phyloP scores from a whole-genome alignment of 2,888 invertebrate species.

The Scaptomyza tumidula region DNA sequence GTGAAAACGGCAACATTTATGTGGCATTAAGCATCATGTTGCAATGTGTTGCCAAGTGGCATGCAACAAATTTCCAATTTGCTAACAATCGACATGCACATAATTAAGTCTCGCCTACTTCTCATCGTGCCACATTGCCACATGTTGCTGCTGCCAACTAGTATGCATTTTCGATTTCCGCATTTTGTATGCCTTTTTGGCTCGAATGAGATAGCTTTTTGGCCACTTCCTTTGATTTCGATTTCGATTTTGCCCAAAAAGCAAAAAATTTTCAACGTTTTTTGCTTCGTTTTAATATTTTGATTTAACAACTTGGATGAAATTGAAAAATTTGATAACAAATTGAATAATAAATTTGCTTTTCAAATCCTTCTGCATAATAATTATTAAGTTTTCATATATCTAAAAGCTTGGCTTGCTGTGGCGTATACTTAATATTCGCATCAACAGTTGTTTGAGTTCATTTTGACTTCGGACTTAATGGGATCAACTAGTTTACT shows the following conservation, averaged over 20 bases:
- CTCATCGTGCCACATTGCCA: too few relatives aligned
- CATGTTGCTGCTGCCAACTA: background rate
- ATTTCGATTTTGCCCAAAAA: background rate
- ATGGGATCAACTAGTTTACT: background rate
- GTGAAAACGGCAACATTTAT: conserved; percentile 25
- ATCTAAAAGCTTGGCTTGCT: too few relatives aligned
- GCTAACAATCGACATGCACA: conserved; percentile 16
- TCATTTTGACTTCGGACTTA: too few relatives aligned
- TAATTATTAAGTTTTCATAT: too few relatives aligned
- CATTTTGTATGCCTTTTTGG: conserved; percentile 10
- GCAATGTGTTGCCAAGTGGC: background rate
- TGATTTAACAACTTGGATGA: background rate
- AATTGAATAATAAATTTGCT: too few relatives aligned
- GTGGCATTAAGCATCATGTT: conserved; percentile 8
- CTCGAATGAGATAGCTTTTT: background rate
- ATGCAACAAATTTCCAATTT: conserved; percentile 52
- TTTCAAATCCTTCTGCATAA: too few relatives aligned
- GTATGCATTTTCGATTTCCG: conserved; percentile 8
- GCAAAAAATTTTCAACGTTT: background rate
- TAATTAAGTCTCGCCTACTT: conserved; percentile 11
- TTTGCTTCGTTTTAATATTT: background rate
- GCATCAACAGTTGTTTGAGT: too few relatives aligned
- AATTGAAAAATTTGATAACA: too few relatives aligned
- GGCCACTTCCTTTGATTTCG: background rate
- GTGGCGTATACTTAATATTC: background rate